Evolutionary conservation across 2,888 invertebrate species (phyloP), one percentile per base, ranked within the genome.

Genomic region (Patella caerulea): DNA sequence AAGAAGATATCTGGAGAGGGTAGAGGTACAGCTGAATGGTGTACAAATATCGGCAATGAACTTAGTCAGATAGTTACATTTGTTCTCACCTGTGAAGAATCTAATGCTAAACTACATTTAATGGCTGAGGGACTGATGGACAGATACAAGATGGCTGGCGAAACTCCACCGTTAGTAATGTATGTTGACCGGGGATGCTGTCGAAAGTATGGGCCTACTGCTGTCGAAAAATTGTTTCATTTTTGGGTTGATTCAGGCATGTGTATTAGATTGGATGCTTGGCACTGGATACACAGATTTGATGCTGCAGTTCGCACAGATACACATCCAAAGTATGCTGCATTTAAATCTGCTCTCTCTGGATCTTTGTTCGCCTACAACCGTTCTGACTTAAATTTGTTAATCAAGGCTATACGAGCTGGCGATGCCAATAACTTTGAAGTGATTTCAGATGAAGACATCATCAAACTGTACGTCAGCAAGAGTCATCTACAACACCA

Each of bases 301-400:
- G 56, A 56, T 56, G 56, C 56, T 56, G 12, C 56, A n/a, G 9
- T 56, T 1, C 56, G 14, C 14, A 59, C 59, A 59, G 59, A 59
- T 59, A 59, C n/a, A 19, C 59, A 59, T 59, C 59, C 59, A 59
- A 59, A 56, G 59, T 59, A n/a, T 59, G n/a, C 59, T 4, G 59
- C 59, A 17, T 59, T 59, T 15, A 59, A 59, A 9, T 59, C 59
- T n/a, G 59, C n/a, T 56, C 56, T 59, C 19, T 59, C 59, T 19
- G 59, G 59, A 19, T 17, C 59, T 19, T 59, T 59, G 17, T 59
- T 59, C 19, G 59, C 59, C 59, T 59, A 59, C 19, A 59, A 59
- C 59, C 17, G 59, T 19, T 59, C 59, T 7, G 59, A 59, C 17
- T 19, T 11, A 17, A 3, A n/a, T n/a, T 59, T 59, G 15, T n/a